Base-by-base conservation (phyloP, 2,113 vertebrate species). In the Festucalex cinctus region DNA sequence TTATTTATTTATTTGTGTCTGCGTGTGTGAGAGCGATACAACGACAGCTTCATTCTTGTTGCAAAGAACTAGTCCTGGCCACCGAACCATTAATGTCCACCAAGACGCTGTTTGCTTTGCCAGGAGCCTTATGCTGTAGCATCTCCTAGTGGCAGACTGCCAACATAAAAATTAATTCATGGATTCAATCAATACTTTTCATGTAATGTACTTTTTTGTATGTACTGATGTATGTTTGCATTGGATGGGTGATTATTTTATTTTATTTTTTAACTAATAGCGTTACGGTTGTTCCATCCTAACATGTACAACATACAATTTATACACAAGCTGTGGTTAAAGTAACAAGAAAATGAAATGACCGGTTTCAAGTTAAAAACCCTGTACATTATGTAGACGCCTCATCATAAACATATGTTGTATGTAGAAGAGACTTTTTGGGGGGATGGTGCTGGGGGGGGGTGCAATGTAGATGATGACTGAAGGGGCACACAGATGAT, bases 121-220 rank as follows among this genome's bases (percentile, higher is more conserved):
- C 48, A 68, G 57, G 82, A 77, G 82, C 73, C 74, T 86, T 71
- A 5, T 32, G 26, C 28, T 57, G 75, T 46, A 88, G 89, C 81
- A 87, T 79, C 86, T 83, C 82, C 83, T 89, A 88, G 86, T 85
- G 89, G 87, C 66, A 83, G 74, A 82, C 53, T 39, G 79, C 62
- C 64, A 51, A 63, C 53, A 75, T 77, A 51, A 82, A 83, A 88
- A 83, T 80, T 0, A 73, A 76, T 79, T 79, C 81, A 77, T 60
- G 35, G 46, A 85, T 77, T 74, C 61, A 68, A 67, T 83, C 75
- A 61, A 82, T 80, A 75, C 43, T 66, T 32, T 72, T 48, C 65
- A 79, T 63, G 63, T 69, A 66, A 80, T 63, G 63, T 73, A 64
- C 63, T 67, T 78, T 65, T 75, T 71, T 81, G 76, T 78, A 79